A percentile compares a stretch with the other conserved stretches of the same genome.
phyloP scores from a whole-genome alignment of 2,797 vertebrate species.

The Pangasius mekongensis region DNA sequence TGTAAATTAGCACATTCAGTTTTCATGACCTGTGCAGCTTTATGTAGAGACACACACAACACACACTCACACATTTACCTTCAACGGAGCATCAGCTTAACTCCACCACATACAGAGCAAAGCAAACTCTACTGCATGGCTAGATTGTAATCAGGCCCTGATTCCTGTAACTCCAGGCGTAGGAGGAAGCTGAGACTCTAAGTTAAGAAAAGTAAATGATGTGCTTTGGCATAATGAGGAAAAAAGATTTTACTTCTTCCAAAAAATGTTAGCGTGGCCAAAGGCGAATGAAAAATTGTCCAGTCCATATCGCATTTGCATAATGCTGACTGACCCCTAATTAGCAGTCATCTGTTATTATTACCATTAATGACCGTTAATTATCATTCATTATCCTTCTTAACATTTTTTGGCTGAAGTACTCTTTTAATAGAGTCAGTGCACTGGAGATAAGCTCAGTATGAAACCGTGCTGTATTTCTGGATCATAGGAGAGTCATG shows the following conservation, averaged over 20 bases:
- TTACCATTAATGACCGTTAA: slow-evolving; percentile 27
- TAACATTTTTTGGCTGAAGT: slow-evolving; percentile 1
- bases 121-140: not conserved
- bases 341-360: slow-evolving; percentile 34
- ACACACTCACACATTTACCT: not conserved
- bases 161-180: not conserved
- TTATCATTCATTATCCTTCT: slow-evolving; percentile 25
- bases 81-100: not conserved
- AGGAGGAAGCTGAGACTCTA: not conserved
- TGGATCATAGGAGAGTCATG: not conserved
- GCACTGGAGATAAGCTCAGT: not conserved
- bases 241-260: not conserved
- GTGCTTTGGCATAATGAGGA: not conserved
- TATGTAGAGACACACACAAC: not conserved
- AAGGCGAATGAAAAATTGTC: slow-evolving; percentile 1
- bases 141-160: not conserved
- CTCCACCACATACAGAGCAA: not conserved
- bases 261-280: not conserved
- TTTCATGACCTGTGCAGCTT: slow-evolving; percentile 17
- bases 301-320: slow-evolving; percentile 18
- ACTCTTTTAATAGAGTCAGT: not conserved
- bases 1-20: slow-evolving; percentile 15
- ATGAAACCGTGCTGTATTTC: not conserved
- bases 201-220: not conserved
- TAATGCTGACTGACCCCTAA: slow-evolving; percentile 35